Evolutionary conservation across 1,140 invertebrate species (phyloP).

Genomic region (Xylocopa sonorina): DNA sequence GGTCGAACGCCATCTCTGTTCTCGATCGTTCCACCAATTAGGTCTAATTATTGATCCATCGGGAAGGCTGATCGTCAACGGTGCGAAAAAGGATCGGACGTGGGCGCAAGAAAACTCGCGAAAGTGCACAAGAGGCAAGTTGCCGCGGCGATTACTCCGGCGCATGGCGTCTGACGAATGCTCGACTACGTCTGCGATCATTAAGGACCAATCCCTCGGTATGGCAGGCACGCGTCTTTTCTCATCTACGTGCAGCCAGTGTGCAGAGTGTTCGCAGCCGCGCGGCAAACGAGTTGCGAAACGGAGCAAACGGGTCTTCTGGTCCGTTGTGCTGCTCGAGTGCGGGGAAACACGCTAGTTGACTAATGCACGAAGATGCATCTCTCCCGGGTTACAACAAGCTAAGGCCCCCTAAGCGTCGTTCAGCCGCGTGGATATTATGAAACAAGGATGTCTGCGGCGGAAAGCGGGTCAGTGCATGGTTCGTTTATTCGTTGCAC

Average conservation of each 20-base stretch:
- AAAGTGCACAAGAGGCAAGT: neutral
- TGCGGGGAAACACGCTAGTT: conserved; percentile 33
- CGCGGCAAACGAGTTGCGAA: conserved; percentile 26
- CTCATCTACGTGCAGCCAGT: neutral
- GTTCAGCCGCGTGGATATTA: conserved; percentile 60
- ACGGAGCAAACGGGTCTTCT: conserved; percentile 1
- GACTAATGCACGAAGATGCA: conserved; percentile 57
- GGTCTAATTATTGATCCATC: too few species aligned
- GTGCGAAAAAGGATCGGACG: neutral
- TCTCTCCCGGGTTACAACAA: conserved; percentile 45
- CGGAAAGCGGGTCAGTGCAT: conserved; percentile 72
- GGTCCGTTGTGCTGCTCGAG: conserved; percentile 19
- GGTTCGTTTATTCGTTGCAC: conserved; percentile 68
- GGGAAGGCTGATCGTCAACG: too few species aligned
- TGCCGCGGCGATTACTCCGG: neutral
- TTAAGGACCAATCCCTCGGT: conserved; percentile 51
- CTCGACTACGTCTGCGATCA: conserved; percentile 40
- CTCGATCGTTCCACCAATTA: neutral
- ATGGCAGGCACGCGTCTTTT: conserved; percentile 51
- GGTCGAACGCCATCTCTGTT: too few species aligned
- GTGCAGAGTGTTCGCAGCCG: neutral
- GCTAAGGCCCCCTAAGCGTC: conserved; percentile 43
- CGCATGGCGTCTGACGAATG: neutral
- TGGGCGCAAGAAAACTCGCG: conserved; percentile 4
- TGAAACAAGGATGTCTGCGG: conserved; percentile 73